Evolutionary conservation across 2,797 vertebrate genomes (phyloP).

Genomic region (Nannoperca australis): DNA sequence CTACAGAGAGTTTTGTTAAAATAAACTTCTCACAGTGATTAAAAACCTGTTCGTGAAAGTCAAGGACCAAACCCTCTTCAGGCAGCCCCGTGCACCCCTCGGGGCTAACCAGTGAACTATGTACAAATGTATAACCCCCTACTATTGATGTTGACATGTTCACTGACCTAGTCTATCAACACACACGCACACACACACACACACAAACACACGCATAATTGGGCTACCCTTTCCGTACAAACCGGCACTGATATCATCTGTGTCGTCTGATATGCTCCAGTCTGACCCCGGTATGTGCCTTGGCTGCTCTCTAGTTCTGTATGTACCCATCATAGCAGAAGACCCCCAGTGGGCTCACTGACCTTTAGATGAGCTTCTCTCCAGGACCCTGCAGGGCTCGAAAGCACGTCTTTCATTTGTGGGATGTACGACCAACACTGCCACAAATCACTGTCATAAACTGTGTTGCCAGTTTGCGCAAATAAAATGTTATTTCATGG

Average conservation of each 20-base stretch:
- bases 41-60: slow-evolving; percentile 67
- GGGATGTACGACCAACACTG: neutral
- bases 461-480: slow-evolving; percentile 9
- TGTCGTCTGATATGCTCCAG: slow-evolving; percentile 66
- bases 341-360: slow-evolving; percentile 63
- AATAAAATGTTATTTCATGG: slow-evolving; percentile 31
- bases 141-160: slow-evolving; percentile 80
- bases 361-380: slow-evolving; percentile 64
- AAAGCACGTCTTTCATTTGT: slow-evolving; percentile 39
- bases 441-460: slow-evolving; percentile 35
- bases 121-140: slow-evolving; percentile 64
- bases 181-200: slow-evolving; percentile 60
- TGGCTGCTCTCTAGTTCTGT: slow-evolving; percentile 52
- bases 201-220: slow-evolving; percentile 53
- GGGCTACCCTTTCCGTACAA: slow-evolving; percentile 53
- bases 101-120: slow-evolving; percentile 65
- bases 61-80: slow-evolving; percentile 44
- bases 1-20: slow-evolving; percentile 33
- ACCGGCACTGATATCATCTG: slow-evolving; percentile 68
- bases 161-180: slow-evolving; percentile 79
- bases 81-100: slow-evolving; percentile 33
- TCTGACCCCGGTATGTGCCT: slow-evolving; percentile 51
- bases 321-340: slow-evolving; percentile 52
- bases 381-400: slow-evolving; percentile 30
- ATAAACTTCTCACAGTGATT: slow-evolving; percentile 44